phyloP scores from a whole-genome alignment of 2,113 vertebrate genomes.

The Regulus satrapa region DNA sequence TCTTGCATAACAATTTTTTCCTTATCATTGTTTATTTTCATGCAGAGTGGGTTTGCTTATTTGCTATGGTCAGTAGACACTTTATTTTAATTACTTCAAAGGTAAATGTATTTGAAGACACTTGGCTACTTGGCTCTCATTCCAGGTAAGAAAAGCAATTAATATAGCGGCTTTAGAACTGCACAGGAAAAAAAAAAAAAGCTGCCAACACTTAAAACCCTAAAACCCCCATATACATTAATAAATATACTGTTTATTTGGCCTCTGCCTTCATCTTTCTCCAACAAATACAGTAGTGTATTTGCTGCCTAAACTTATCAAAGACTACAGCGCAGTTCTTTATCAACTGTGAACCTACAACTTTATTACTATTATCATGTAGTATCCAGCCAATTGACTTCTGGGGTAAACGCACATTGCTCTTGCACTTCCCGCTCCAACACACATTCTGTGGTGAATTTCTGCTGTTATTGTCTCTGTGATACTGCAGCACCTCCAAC shows the following conservation, averaged over 20 bases:
- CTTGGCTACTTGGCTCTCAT: slow-evolving; percentile 26
- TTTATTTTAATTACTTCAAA: slow-evolving; percentile 65
- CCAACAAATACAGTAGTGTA: neutral
- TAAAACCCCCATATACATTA: neutral
- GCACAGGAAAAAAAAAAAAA: neutral
- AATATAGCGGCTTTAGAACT: slow-evolving; percentile 25
- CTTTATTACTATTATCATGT: neutral
- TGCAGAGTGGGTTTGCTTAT: slow-evolving; percentile 2
- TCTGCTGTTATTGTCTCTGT: neutral
- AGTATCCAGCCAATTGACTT: neutral
- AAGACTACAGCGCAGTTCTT: neutral
- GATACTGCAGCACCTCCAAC: neutral
- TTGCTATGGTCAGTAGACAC: slow-evolving; percentile 40
- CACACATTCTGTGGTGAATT: neutral
- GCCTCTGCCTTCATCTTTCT: neutral
- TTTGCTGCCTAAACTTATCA: neutral
- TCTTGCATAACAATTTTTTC: slow-evolving; percentile 16
- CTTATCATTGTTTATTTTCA: slow-evolving; percentile 54
- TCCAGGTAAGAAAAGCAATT: slow-evolving; percentile 58
- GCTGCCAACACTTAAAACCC: neutral
- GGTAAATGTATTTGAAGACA: slow-evolving; percentile 25
- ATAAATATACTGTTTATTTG: neutral
- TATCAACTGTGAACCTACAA: neutral
- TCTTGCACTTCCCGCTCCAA: neutral
- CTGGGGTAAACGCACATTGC: neutral